Evolutionary conservation across 2,113 vertebrate genomes (phyloP).

Genomic region (Bolborhynchus lineola): DNA sequence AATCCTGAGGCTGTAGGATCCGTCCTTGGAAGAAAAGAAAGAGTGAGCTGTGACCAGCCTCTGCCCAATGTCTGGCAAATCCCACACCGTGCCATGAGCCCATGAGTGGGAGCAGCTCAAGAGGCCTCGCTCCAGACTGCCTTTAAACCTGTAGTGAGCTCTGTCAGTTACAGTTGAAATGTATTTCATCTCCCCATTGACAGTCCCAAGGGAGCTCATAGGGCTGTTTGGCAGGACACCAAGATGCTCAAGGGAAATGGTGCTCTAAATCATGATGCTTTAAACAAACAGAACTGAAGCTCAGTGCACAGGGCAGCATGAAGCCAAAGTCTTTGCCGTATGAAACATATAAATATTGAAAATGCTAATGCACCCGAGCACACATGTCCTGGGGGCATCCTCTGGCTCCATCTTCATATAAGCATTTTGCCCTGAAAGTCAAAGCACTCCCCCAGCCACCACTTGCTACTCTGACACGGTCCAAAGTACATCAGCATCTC

Average conservation of each 20-base stretch:
- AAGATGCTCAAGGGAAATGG: background rate
- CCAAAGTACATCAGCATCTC: background rate
- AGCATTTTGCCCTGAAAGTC: background rate
- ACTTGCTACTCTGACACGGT: background rate
- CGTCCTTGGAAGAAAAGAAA: background rate
- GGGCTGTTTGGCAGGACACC: background rate
- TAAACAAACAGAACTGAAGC: background rate
- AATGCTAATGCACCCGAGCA: fast-evolving
- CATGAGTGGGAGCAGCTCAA: background rate
- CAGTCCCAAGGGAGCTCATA: background rate
- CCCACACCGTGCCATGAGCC: background rate
- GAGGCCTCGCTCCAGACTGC: background rate
- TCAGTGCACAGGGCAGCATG: background rate
- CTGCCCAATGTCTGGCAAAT: background rate
- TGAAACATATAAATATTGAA: background rate
- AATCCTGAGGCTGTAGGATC: fast-evolving
- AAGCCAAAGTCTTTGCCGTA: background rate
- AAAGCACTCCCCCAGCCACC: background rate
- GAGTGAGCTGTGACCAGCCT: background rate
- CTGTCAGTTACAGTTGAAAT: background rate
- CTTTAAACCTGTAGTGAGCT: background rate
- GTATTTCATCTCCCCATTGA: background rate
- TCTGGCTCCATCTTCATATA: background rate
- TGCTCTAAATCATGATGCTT: background rate
- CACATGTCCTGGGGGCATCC: background rate